Base-by-base conservation (phyloP, 2,113 vertebrate genomes). In the Ariopsis seemanni region DNA sequence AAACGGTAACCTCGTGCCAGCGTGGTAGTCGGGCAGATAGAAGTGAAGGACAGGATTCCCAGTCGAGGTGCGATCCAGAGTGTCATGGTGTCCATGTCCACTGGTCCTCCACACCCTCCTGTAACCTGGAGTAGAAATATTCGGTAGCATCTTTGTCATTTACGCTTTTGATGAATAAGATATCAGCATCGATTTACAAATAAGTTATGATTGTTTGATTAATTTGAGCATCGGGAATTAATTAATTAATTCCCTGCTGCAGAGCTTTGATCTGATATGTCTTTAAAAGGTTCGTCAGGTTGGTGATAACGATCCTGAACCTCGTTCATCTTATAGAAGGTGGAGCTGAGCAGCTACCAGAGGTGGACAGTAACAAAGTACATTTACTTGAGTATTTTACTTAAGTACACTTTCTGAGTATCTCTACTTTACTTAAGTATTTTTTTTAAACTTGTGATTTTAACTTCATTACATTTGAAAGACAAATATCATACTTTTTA, bases 11-110 rank as follows among this genome's bases (percentile, higher is more conserved):
- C 78, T 80, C 1, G 78, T 1, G 12, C 34, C 57, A 7, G 30
- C 4, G 27, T 4, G 90, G 25, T 69, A 42, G 1, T 86, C 90
- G 34, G 94, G 95, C 62, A 95, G 89, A 48, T 93, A 94, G 50
- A 95, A 90, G 87, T 94, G 94, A 1, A 95, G 92, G 4, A 89
- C 83, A 2, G 92, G 85, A 72, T 91, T 67, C 17, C 22, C 65
- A 5, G 60, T 62, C 11, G 62, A n/a, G 15, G 55, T 48, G 58
- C n/a, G 14, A 48, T 88, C 55, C 62, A 60, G 48, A 18, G 58
- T 15, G 11, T 86, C 50, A 25, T 27, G 34, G 48, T 74, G 48
- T n/a, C 75, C 15, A 17, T 77, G 52, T 15, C 72, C 34, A 69
- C 69, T 79, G 50, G 52, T 58, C 86, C 57, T 87, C 90, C 88